Evolutionary conservation across 2,888 invertebrate genomes (phyloP).

Genomic region (Leucophenga montana): DNA sequence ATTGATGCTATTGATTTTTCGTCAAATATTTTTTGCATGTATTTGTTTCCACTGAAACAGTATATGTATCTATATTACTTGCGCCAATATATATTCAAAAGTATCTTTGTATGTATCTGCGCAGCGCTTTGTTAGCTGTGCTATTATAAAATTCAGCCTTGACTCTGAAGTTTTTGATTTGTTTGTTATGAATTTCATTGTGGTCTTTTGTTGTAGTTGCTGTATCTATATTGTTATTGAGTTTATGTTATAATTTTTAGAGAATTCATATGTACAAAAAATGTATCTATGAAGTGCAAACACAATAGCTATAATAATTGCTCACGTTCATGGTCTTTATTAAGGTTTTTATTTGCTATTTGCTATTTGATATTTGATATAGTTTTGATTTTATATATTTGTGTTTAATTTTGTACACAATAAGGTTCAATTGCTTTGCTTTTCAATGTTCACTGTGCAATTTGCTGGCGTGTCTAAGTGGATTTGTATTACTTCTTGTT

Average conservation of each 20-base stretch:
- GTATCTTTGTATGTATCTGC: not conserved
- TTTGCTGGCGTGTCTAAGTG: constrained; percentile 32
- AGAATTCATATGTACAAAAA: constrained; percentile 28
- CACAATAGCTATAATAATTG: constrained; percentile 61
- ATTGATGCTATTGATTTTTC: constrained; percentile 53
- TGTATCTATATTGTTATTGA: constrained; percentile 35
- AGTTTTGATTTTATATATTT: not conserved
- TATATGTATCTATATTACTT: not conserved
- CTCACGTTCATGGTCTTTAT: constrained; percentile 66
- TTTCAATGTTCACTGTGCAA: constrained; percentile 20
- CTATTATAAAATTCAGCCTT: constrained; percentile 48
- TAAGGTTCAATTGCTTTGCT: constrained; percentile 9
- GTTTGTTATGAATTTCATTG: constrained; percentile 26
- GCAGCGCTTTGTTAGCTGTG: constrained; percentile 39
- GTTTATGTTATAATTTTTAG: constrained; percentile 21
- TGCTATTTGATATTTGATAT: constrained; percentile 18
- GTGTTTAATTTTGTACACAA: not conserved
- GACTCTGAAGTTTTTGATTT: constrained; percentile 45
- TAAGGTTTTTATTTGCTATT: constrained; percentile 20
- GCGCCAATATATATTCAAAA: not conserved
- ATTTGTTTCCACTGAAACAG: not conserved
- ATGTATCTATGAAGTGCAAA: constrained; percentile 60
- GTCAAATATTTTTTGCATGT: constrained; percentile 52
- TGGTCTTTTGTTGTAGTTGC: too few relatives aligned
- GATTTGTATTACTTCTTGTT: not conserved